These are phyloP conservation scores for Nycticebus coucang DNA, from an alignment of 2,113 vertebrate genomes.

Conservation along the genomic window DNA sequence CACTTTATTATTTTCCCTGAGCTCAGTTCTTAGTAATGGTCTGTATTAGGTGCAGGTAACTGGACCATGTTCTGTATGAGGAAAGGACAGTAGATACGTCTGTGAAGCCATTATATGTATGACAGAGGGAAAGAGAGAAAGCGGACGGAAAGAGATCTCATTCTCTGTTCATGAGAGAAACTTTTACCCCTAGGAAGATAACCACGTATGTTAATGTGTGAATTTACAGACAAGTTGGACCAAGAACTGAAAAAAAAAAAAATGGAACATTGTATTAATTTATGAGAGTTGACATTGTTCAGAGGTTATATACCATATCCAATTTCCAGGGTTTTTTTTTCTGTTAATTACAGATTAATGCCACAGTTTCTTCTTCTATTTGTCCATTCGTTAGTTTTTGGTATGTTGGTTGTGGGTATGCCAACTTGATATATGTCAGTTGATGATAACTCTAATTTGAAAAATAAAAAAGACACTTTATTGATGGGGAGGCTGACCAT, in stretches of 20 bases:
- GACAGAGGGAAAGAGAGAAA: neutral
- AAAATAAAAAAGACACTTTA: neutral
- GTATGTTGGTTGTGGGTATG: neutral
- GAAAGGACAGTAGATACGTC: neutral
- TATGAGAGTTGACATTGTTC: neutral
- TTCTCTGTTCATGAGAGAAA: neutral
- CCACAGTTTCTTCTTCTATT: neutral
- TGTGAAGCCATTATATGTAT: neutral
- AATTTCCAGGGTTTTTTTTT: neutral
- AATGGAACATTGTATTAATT: neutral
- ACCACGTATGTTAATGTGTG: neutral
- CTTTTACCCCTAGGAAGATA: neutral
- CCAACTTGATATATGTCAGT: neutral
- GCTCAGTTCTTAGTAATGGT: slow-evolving; percentile 68
- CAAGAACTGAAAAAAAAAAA: neutral
- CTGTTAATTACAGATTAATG: neutral
- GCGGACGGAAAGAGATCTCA: neutral
- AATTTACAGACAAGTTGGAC: neutral
- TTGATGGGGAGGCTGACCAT: neutral
- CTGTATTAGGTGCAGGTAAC: slow-evolving; percentile 62
- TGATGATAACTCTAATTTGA: neutral
- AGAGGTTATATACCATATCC: neutral
- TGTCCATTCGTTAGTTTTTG: neutral
- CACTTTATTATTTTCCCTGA: slow-evolving; percentile 80
- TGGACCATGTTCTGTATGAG: slow-evolving; percentile 41